A percentile compares a stretch with the other conserved stretches of the same genome.
phyloP scores from a whole-genome alignment of 30 jellyfish, hydroid and myxozoan species.

The Cassiopea andromeda region DNA sequence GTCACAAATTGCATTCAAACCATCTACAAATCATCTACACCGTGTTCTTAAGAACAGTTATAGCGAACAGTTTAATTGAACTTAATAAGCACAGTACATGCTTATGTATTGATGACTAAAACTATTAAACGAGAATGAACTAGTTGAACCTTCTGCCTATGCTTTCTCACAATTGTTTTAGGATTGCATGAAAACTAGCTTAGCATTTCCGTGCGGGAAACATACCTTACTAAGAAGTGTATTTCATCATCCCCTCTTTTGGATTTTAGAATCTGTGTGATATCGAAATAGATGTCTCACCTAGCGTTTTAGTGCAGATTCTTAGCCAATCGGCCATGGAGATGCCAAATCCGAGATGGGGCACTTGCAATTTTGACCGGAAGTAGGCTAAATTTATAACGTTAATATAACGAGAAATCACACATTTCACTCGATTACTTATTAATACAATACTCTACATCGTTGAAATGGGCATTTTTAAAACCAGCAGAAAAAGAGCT shows the following conservation, averaged over 20 bases:
- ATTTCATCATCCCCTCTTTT: too few relatives aligned
- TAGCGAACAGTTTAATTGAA: too few relatives aligned
- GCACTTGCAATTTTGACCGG: background rate
- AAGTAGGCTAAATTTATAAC: background rate
- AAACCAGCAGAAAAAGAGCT: background rate
- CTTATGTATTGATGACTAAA: too few relatives aligned
- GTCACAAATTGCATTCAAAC: background rate
- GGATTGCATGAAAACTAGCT: too few relatives aligned
- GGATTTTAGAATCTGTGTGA: too few relatives aligned
- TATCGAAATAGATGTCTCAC: background rate
- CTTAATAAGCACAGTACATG: too few relatives aligned
- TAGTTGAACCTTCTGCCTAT: too few relatives aligned
- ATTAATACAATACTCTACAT: background rate
- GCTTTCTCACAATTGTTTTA: too few relatives aligned
- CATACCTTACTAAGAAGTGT: too few relatives aligned
- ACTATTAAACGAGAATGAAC: too few relatives aligned
- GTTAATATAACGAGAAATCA: background rate
- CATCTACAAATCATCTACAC: background rate
- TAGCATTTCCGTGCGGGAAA: too few relatives aligned
- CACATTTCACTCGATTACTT: background rate
- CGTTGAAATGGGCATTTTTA: background rate
- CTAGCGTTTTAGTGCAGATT: background rate
- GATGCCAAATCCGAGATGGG: background rate
- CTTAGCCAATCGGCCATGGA: background rate
- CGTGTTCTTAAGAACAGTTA: background rate